Conservation (phyloP, 1,140 invertebrate genomes). For the Mercenaria mercenaria region DNA sequence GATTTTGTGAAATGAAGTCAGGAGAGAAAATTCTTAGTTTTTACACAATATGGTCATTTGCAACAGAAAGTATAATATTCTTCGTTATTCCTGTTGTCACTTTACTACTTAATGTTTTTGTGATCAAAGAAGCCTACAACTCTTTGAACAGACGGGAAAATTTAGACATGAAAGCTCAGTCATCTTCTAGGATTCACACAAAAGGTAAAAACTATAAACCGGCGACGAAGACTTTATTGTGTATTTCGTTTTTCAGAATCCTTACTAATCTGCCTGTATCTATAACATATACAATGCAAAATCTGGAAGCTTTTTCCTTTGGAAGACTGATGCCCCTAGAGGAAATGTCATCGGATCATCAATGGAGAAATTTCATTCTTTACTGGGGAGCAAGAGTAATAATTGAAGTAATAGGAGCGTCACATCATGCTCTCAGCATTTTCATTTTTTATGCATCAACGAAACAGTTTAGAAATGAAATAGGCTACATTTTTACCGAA, state of each 20-base stretch:
- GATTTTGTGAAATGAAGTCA: conserved; percentile 55
- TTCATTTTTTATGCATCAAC: conserved; percentile 81
- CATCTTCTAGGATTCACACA: neutral
- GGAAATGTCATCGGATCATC: conserved; percentile 60
- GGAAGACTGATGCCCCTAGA: conserved; percentile 60
- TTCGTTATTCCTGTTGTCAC: conserved; percentile 68
- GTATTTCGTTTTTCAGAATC: conserved; percentile 80
- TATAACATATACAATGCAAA: conserved; percentile 76
- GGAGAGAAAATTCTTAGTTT: conserved; percentile 19
- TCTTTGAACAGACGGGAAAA: conserved; percentile 55
- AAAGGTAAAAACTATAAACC: conserved; percentile 37
- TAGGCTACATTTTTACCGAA: neutral
- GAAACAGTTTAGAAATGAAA: conserved; percentile 74
- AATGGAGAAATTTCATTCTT: conserved; percentile 73
- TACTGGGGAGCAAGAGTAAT: conserved; percentile 73
- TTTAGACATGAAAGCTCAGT: neutral
- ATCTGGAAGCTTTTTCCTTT: conserved; percentile 49
- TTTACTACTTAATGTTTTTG: conserved; percentile 76
- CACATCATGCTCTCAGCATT: conserved; percentile 81
- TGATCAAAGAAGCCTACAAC: conserved; percentile 71
- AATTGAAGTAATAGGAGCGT: conserved; percentile 78
- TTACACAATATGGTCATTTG: conserved; percentile 76
- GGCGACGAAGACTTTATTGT: conserved; percentile 72
- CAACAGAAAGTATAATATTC: conserved; percentile 77
- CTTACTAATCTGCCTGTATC: conserved; percentile 80